Conservation (phyloP, 2,113 vertebrate species). For the Ciconia boyciana region DNA sequence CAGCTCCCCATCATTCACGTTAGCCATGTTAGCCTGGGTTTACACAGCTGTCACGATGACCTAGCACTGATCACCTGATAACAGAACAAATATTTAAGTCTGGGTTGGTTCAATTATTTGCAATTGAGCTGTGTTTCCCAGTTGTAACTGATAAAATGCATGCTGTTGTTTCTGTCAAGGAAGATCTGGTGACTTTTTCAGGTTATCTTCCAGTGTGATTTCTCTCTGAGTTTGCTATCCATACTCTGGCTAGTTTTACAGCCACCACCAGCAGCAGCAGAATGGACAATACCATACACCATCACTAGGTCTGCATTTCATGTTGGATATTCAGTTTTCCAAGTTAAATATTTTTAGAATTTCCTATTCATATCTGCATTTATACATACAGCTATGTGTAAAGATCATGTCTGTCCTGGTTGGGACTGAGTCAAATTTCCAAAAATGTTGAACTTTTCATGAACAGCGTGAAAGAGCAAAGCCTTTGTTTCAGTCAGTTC, state of each 20-base stretch:
- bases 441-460: neutral
- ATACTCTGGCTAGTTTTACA: neutral
- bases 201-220: neutral
- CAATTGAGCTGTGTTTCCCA: neutral
- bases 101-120: neutral
- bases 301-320: neutral
- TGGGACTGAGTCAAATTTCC: neutral
- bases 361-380: neutral
- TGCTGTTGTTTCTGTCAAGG: neutral
- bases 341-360: neutral
- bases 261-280: neutral
- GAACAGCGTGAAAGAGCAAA: neutral
- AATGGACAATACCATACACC: neutral
- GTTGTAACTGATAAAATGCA: neutral
- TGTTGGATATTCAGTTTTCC: neutral
- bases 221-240: neutral
- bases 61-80: neutral
- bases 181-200: neutral
- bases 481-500: conserved; percentile 12
- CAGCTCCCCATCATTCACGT: neutral
- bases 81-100: conserved; percentile 7
- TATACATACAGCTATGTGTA: neutral
- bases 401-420: neutral
- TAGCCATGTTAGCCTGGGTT: neutral
- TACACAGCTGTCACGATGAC: neutral